Conservation (phyloP, 2,888 invertebrate species). For the Sipha maydis region DNA sequence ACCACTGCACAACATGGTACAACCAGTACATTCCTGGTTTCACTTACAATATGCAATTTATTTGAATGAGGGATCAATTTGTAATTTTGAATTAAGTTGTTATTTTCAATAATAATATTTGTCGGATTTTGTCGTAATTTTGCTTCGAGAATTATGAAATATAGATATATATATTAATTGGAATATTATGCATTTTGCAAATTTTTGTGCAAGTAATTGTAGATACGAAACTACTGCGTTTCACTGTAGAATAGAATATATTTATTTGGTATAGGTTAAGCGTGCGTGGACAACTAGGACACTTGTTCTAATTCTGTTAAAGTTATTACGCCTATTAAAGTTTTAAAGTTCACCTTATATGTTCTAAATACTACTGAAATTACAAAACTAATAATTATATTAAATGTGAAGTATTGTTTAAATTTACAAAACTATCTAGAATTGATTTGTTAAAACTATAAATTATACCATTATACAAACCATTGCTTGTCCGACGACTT, state of each 20-base stretch:
- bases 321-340: background rate
- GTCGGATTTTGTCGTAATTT: too few relatives aligned
- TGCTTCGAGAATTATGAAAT: too few relatives aligned
- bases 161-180: too few relatives aligned
- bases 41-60: too few relatives aligned
- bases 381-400: background rate
- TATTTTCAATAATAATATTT: too few relatives aligned
- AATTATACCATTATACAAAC: slow-evolving; percentile 41
- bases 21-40: too few relatives aligned
- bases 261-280: background rate
- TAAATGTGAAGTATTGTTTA: background rate
- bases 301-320: background rate
- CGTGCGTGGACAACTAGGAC: background rate
- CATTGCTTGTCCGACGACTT: slow-evolving; percentile 61
- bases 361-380: background rate
- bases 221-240: too few relatives aligned
- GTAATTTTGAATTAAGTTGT: too few relatives aligned
- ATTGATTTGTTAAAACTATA: background rate
- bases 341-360: background rate
- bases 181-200: too few relatives aligned
- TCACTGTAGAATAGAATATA: background rate
- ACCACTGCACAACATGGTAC: too few relatives aligned
- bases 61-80: too few relatives aligned
- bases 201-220: too few relatives aligned
- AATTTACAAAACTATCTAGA: background rate